A percentile compares a stretch with the other conserved stretches of the same genome.
Conservation (phyloP, 1,140 invertebrate species). For the Heliconius melpomene region DNA sequence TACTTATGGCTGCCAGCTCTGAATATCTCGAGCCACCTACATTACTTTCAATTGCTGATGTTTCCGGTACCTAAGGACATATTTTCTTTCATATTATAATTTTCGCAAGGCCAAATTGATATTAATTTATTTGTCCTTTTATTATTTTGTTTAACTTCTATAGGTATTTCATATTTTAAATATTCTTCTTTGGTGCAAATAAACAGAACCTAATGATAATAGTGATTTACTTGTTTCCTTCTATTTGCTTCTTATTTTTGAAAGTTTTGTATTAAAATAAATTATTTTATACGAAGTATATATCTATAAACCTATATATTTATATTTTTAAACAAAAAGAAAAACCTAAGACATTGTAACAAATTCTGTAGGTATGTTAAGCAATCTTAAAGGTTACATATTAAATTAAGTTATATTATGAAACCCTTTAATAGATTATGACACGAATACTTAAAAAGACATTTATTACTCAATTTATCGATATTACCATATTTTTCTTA, state of each 20-base stretch:
- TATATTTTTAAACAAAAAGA: too few relatives aligned
- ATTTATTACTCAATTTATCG: neutral
- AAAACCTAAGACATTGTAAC: neutral
- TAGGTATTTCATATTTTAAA: neutral
- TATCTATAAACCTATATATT: too few relatives aligned
- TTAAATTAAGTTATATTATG: neutral
- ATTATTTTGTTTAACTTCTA: neutral
- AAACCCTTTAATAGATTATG: conserved; percentile 1
- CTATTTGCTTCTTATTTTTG: too few relatives aligned
- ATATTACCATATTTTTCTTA: neutral
- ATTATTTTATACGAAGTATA: too few relatives aligned
- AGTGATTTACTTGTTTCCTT: too few relatives aligned
- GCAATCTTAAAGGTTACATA: neutral
- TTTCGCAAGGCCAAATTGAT: conserved; percentile 36
- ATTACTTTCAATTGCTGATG: conserved; percentile 48
- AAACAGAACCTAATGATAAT: too few relatives aligned
- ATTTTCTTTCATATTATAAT: conserved; percentile 31
- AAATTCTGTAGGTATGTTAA: neutral
- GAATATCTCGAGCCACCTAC: conserved; percentile 37
- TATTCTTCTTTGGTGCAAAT: neutral
- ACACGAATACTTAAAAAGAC: conserved; percentile 1
- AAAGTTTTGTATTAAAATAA: too few relatives aligned
- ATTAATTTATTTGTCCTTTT: neutral
- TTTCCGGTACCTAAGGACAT: conserved; percentile 47
- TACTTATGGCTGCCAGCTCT: conserved; percentile 34